phyloP scores from a whole-genome alignment of 2,888 invertebrate genomes.

The Sesia bembeciformis region DNA sequence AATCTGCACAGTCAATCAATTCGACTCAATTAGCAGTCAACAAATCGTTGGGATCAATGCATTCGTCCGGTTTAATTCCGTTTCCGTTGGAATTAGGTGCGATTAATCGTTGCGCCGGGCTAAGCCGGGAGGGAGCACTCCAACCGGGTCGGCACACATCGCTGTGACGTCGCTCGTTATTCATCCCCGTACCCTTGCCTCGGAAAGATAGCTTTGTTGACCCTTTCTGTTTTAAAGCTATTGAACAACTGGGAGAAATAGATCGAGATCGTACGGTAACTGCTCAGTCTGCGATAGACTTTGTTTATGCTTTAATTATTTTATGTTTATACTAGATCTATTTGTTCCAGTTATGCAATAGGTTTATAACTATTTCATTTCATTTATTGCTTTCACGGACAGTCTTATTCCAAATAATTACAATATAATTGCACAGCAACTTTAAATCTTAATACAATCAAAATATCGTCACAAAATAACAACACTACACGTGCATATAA shows the following conservation, averaged over 20 bases:
- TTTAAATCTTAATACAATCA: too few species aligned
- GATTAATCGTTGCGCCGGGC: conserved; percentile 66
- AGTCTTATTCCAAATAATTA: too few species aligned
- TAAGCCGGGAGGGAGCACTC: conserved; percentile 42
- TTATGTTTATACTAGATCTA: too few species aligned
- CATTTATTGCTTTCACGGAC: too few species aligned
- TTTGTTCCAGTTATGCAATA: too few species aligned
- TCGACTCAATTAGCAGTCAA: conserved; percentile 52
- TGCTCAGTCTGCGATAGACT: too few species aligned
- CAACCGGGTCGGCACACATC: conserved; percentile 57
- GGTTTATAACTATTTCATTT: too few species aligned
- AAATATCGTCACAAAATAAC: too few species aligned
- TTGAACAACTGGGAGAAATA: background rate
- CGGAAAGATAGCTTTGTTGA: conserved; percentile 47
- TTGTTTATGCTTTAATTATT: too few species aligned
- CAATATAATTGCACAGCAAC: too few species aligned
- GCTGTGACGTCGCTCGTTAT: conserved; percentile 68
- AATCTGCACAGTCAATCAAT: conserved; percentile 35
- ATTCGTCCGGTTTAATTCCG: conserved; percentile 71
- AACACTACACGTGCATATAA: too few species aligned
- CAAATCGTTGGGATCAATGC: conserved; percentile 70
- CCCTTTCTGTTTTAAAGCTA: conserved; percentile 26
- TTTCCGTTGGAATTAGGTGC: conserved; percentile 69
- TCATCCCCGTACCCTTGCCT: conserved; percentile 54
- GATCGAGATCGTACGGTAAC: background rate